Percentiles rank a stretch among this genome's conserved stretches.
phyloP scores from a whole-genome alignment of 2,113 vertebrate genomes.

The Mesoclemmys tuberculata region DNA sequence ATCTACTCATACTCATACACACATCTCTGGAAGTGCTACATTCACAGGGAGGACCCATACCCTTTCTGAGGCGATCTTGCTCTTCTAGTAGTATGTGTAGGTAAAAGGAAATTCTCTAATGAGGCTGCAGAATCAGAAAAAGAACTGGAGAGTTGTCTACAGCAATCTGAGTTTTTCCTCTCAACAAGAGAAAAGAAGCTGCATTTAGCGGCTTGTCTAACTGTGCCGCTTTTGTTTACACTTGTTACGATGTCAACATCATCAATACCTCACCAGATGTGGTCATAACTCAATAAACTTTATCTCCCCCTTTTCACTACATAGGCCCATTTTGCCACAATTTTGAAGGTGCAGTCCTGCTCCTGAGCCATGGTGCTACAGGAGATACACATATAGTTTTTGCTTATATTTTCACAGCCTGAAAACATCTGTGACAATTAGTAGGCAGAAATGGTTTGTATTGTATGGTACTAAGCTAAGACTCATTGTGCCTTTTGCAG shows the following conservation, averaged over 20 bases:
- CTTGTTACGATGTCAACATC: neutral
- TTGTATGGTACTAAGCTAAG: neutral
- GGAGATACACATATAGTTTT: accelerated
- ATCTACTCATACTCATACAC: slow-evolving; percentile 29
- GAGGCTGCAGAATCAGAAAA: neutral
- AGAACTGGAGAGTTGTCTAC: neutral
- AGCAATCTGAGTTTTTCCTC: neutral
- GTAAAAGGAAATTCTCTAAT: neutral
- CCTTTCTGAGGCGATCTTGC: neutral
- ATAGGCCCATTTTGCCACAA: no score
- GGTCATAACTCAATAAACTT: neutral
- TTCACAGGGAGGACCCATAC: neutral
- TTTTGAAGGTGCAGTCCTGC: neutral
- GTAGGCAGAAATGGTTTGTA: neutral
- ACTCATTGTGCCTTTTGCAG: neutral
- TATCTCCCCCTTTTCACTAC: neutral
- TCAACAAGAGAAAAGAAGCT: neutral
- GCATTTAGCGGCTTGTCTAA: neutral
- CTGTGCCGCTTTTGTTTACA: neutral
- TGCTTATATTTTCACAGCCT: neutral
- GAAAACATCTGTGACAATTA: slow-evolving; percentile 3
- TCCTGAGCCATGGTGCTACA: neutral
- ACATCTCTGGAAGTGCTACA: neutral
- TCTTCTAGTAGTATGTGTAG: neutral
- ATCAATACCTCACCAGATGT: neutral